These are phyloP conservation scores for Creontiades dilutus DNA, from an alignment of 2,888 invertebrate genomes.

Conservation along the genomic window DNA sequence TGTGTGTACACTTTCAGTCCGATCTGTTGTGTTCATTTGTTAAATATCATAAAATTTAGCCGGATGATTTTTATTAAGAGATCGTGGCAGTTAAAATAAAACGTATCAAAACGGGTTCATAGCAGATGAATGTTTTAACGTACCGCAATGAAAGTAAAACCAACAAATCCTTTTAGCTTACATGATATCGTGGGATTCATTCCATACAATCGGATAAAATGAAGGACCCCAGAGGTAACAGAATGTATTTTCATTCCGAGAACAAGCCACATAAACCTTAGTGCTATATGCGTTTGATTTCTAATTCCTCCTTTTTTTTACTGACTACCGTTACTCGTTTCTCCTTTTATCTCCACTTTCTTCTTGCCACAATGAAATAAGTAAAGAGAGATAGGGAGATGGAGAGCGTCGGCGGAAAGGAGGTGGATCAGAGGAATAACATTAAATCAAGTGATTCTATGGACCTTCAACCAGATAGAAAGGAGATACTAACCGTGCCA, in stretches of 20 bases:
- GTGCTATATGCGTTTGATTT: slow-evolving; percentile 23
- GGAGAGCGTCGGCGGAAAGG: not conserved
- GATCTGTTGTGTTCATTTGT: too few relatives aligned
- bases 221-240: not conserved
- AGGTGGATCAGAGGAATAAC: slow-evolving; percentile 41
- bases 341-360: slow-evolving; percentile 23
- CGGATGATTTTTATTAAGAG: too few relatives aligned
- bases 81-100: too few relatives aligned
- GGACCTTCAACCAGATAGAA: slow-evolving; percentile 44
- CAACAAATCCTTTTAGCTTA: not conserved
- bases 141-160: too few relatives aligned
- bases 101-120: too few relatives aligned
- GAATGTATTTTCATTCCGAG: not conserved
- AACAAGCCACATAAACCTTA: not conserved
- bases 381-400: not conserved
- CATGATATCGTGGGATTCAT: not conserved
- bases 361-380: slow-evolving; percentile 43
- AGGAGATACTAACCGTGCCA: slow-evolving; percentile 38
- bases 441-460: slow-evolving; percentile 55
- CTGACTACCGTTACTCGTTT: not conserved
- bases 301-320: not conserved
- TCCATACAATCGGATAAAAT: too few relatives aligned
- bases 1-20: too few relatives aligned
- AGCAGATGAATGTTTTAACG: too few relatives aligned
- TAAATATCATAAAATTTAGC: too few relatives aligned